Conservation (phyloP, 2,113 vertebrate species). For the Micromys minutus region DNA sequence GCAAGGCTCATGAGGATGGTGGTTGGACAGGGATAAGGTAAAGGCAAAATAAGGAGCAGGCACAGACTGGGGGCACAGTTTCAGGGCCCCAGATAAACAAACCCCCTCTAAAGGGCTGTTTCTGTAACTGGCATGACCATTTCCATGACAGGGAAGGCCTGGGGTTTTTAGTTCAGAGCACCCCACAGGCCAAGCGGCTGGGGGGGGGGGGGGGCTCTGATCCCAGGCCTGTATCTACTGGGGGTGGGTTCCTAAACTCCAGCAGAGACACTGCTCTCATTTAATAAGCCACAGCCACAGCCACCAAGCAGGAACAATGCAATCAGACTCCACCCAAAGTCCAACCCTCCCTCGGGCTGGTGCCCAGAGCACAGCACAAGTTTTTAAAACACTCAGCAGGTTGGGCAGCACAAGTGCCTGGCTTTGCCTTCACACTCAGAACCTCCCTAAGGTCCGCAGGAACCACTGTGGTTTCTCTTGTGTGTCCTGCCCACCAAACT, state of each 20-base stretch:
- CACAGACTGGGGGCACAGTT: neutral
- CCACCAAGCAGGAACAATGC: constrained; percentile 33
- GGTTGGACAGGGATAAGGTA: neutral
- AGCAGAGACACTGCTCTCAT: neutral
- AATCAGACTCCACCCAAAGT: neutral
- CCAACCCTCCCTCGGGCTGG: neutral
- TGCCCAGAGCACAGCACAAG: neutral
- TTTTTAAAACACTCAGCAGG: neutral
- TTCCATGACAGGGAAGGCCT: fast-evolving
- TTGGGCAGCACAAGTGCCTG: fast-evolving
- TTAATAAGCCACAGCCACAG: neutral
- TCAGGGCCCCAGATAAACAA: neutral
- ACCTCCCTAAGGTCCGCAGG: neutral
- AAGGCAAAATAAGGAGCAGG: neutral
- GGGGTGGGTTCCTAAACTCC: neutral
- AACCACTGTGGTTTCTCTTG: fast-evolving
- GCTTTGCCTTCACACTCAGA: neutral
- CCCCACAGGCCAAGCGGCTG: neutral
- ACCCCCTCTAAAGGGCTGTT: neutral
- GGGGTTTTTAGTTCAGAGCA: neutral
- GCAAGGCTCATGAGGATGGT: neutral
- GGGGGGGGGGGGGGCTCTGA: neutral
- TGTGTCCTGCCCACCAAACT: neutral
- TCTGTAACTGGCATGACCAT: neutral
- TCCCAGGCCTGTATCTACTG: neutral